phyloP scores from a whole-genome alignment of 2,888 invertebrate genomes.

The Leucania comma region DNA sequence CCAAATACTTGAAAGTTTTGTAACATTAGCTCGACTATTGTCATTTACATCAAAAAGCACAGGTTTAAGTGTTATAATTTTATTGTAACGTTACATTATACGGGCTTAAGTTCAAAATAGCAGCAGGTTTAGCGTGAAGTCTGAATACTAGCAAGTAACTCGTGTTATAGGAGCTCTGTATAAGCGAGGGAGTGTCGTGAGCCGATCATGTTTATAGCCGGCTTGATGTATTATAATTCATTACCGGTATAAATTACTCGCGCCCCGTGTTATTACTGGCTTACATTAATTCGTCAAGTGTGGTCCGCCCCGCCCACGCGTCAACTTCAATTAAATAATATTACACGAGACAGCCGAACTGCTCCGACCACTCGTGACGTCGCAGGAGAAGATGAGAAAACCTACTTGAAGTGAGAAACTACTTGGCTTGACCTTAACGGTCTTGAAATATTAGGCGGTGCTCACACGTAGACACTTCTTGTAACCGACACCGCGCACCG shows the following conservation, averaged over 20 bases:
- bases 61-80: neutral
- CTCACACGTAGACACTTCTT: no score
- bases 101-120: neutral
- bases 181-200: conserved; percentile 48
- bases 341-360: conserved; percentile 45
- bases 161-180: conserved; percentile 44
- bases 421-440: no score
- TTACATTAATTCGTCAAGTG: conserved; percentile 79
- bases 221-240: conserved; percentile 74
- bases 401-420: neutral
- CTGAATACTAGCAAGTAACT: conserved; percentile 17
- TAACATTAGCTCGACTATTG: neutral
- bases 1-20: neutral
- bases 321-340: conserved; percentile 68
- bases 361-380: conserved; percentile 2
- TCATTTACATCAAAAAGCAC: neutral
- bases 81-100: neutral
- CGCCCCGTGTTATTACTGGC: conserved; percentile 72
- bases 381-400: neutral
- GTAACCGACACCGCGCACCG: no score
- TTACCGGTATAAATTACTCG: conserved; percentile 70
- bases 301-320: conserved; percentile 73
- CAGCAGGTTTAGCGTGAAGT: neutral
- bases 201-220: conserved; percentile 54
- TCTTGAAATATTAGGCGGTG: no score